Evolutionary conservation across 2,797 vertebrate genomes (phyloP), one percentile per base, ranked within the genome.

Genomic region (Borostomias antarcticus): DNA sequence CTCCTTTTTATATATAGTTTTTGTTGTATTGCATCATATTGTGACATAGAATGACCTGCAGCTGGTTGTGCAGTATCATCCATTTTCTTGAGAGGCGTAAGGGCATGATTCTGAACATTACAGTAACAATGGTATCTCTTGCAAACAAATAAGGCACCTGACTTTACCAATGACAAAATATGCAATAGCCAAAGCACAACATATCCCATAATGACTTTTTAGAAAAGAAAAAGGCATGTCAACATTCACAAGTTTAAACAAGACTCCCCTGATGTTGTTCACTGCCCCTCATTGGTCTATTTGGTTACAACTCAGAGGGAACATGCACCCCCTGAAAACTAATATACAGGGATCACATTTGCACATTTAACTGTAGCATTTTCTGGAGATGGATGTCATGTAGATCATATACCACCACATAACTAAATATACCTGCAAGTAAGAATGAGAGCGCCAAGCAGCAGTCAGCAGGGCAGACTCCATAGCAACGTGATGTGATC

Each of bases 81-180:
- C 28, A 17, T 8, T 3, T n/a, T 32, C 30, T 54, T 54, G 6
- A 30, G 25, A 54, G 25, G 28, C 11, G 26, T 25, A n/a, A n/a
- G n/a, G n/a, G n/a, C n/a, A n/a, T n/a, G n/a, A n/a, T n/a, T n/a
- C n/a, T n/a, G n/a, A n/a, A n/a, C n/a, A n/a, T n/a, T n/a, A n/a
- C n/a, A n/a, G n/a, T n/a, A n/a, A n/a, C n/a, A n/a, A n/a, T n/a
- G n/a, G n/a, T 0, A 29, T 54, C 28, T 54, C 25, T 26, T 6
- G 15, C 52, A 52, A 29, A 54, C 28, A 54, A 15, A 25, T 13
- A 13, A 53, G 56, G 33, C 19, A 35, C 0, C 4, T 9, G 9
- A 7, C 56, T 58, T 58, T 5, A 25, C 35, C 11, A 25, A 37
- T 58, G 35, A 58, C 40, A 26, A 58, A 58, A 58, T 37, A 58